These are phyloP conservation scores for Periophthalmodon schlosseri DNA, from an alignment of 2,113 vertebrate species.

Conservation along the genomic window DNA sequence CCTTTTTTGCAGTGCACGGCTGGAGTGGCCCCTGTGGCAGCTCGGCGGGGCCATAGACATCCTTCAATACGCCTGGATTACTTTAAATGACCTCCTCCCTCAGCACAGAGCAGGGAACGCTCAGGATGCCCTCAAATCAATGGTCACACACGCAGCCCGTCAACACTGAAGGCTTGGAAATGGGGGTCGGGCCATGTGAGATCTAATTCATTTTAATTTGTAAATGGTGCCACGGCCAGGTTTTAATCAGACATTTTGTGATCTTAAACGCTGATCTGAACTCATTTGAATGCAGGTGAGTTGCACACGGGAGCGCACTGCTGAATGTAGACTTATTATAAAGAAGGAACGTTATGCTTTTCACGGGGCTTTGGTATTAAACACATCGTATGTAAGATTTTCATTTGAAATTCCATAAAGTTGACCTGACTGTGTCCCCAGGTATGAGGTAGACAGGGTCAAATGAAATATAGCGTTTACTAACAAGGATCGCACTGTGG, in stretches of 20 bases:
- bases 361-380: too few relatives aligned
- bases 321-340: too few relatives aligned
- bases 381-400: too few relatives aligned
- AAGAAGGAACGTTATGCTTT: too few relatives aligned
- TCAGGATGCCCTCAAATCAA: constrained; percentile 60
- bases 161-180: constrained; percentile 72
- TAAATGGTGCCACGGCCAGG: constrained; percentile 68
- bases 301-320: too few relatives aligned
- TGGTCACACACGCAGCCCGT: constrained; percentile 41
- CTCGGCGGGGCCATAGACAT: constrained; percentile 60
- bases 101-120: constrained; percentile 12
- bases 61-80: constrained; percentile 70
- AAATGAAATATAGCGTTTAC: too few relatives aligned
- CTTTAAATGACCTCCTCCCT: constrained; percentile 64
- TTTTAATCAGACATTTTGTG: constrained; percentile 61
- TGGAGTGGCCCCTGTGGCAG: constrained; percentile 53
- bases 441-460: too few relatives aligned
- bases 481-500: too few relatives aligned
- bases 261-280: constrained; percentile 56
- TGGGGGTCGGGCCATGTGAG: constrained; percentile 70
- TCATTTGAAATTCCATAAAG: too few relatives aligned
- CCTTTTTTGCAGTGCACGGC: not conserved
- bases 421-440: too few relatives aligned
- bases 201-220: constrained; percentile 75
- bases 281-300: not conserved